These are phyloP conservation scores for Archips xylosteana DNA, from an alignment of 2,888 invertebrate genomes.

Conservation along the genomic window DNA sequence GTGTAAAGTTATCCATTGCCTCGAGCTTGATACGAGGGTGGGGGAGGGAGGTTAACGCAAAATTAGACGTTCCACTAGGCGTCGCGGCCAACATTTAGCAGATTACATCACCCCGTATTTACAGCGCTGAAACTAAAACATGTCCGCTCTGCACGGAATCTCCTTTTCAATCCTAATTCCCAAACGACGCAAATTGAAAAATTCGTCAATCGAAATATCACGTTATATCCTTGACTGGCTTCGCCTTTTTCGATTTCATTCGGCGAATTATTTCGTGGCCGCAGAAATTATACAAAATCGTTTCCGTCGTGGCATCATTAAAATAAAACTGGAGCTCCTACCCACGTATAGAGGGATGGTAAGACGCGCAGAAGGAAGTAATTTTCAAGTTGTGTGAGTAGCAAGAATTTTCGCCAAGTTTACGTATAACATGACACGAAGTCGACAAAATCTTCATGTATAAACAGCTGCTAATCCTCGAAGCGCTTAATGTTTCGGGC, in stretches of 20 bases:
- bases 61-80: constrained; percentile 61
- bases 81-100: constrained; percentile 44
- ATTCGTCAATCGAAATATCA: constrained; percentile 42
- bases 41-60: constrained; percentile 56
- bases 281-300: constrained; percentile 41
- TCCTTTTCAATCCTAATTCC: constrained; percentile 15
- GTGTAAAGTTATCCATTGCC: constrained; percentile 80
- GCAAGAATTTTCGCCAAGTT: constrained; percentile 39
- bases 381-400: constrained; percentile 41
- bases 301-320: constrained; percentile 36
- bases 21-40: constrained; percentile 54
- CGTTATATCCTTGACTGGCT: constrained; percentile 39
- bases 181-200: constrained; percentile 39
- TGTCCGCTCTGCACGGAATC: constrained; percentile 6
- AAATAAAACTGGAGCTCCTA: constrained; percentile 36
- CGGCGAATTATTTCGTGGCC: constrained; percentile 35
- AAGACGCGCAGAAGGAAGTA: constrained; percentile 26
- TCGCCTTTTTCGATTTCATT: constrained; percentile 40
- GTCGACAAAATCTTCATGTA: constrained; percentile 68
- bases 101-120: constrained; percentile 43
- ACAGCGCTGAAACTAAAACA: constrained; percentile 19
- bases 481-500: constrained; percentile 76
- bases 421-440: constrained; percentile 55
- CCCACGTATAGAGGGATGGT: constrained; percentile 14
- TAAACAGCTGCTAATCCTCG: constrained; percentile 76